Conservation (phyloP, 2,797 vertebrate species). For the Labroides dimidiatus region DNA sequence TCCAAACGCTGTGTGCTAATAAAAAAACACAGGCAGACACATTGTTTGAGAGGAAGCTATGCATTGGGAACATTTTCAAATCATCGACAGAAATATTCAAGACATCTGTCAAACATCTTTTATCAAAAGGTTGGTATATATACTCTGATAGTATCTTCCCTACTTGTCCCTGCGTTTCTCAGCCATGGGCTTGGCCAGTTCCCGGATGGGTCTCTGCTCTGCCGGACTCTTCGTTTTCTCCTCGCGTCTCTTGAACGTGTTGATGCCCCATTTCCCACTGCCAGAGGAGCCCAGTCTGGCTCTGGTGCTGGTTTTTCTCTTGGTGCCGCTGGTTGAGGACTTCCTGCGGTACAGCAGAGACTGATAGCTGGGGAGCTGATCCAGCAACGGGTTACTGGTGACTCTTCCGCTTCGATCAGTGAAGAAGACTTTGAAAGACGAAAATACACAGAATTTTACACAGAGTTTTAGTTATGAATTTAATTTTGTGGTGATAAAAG, state of each 20-base stretch:
- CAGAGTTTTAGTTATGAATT: not conserved
- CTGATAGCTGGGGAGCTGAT: conserved; percentile 94
- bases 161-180: conserved; percentile 89
- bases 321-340: conserved; percentile 55
- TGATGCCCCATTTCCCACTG: conserved; percentile 65
- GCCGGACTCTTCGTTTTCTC: conserved; percentile 60
- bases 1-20: conserved; percentile 72
- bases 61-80: not conserved
- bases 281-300: conserved; percentile 56
- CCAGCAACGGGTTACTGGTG: conserved; percentile 86
- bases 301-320: conserved; percentile 69
- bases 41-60: not conserved
- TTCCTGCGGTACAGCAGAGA: conserved; percentile 87
- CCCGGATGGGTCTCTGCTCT: conserved; percentile 70
- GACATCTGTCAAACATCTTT: not conserved
- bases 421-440: conserved; percentile 74
- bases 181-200: conserved; percentile 80
- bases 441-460: not conserved
- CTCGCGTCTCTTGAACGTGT: conserved; percentile 31
- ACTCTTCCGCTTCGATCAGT: conserved; percentile 61
- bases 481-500: not conserved
- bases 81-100: not conserved
- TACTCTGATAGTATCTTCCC: not conserved
- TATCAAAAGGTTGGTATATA: not conserved
- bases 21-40: conserved; percentile 3